Percentiles rank a stretch among this genome's conserved stretches.
Conservation (phyloP, 2,888 invertebrate species). For the Syritta pipiens region DNA sequence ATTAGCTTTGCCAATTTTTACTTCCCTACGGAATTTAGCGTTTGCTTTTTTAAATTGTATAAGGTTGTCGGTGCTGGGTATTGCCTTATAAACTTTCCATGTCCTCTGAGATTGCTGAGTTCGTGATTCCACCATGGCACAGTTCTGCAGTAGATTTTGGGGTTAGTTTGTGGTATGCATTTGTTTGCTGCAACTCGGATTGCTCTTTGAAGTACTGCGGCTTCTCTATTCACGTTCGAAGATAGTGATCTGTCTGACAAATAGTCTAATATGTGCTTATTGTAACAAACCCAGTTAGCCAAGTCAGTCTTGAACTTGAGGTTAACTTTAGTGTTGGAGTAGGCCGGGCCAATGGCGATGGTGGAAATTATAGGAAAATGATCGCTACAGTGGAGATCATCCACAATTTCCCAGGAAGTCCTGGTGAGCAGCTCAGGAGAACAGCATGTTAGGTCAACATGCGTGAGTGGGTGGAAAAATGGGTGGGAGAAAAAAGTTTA, state of each 20-base stretch:
- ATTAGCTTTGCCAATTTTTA: not conserved
- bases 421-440: constrained; percentile 8
- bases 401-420: not conserved
- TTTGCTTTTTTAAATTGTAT: not conserved
- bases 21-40: not conserved
- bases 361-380: constrained; percentile 4
- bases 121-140: constrained; percentile 6
- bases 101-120: not conserved
- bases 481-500: constrained; percentile 34
- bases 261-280: constrained; percentile 3
- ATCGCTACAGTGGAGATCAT: constrained; percentile 25
- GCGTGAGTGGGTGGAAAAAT: constrained; percentile 27
- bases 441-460: constrained; percentile 11
- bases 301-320: too few species aligned
- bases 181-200: constrained; percentile 5
- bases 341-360: not conserved
- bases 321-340: not conserved
- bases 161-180: constrained; percentile 6
- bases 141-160: not conserved
- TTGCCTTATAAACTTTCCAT: not conserved
- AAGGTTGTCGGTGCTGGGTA: not conserved
- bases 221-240: not conserved
- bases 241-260: not conserved
- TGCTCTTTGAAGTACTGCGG: not conserved
- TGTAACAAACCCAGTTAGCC: not conserved